Evolutionary conservation across 1,140 invertebrate species (phyloP).

Genomic region (Akabosia matsudoensis): DNA sequence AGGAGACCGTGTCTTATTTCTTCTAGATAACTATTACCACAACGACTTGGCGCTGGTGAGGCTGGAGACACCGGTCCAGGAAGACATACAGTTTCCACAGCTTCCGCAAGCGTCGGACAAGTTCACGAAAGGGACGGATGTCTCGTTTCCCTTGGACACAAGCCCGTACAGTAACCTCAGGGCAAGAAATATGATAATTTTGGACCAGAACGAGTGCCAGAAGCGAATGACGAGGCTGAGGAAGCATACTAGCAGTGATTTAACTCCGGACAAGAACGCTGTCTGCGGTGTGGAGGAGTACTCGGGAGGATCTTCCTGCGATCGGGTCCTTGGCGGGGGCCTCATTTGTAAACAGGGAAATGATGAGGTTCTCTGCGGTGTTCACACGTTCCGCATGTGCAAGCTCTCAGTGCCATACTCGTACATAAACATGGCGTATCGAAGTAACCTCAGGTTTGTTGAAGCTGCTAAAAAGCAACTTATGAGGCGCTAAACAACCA

Average conservation of each 20-base stretch:
- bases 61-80: background rate
- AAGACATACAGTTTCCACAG: background rate
- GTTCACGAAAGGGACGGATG: too few relatives aligned
- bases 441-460: too few relatives aligned
- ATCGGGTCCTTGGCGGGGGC: background rate
- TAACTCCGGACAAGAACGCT: background rate
- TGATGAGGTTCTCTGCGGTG: background rate
- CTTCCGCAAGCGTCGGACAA: background rate
- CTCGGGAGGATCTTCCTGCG: background rate
- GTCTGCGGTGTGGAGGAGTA: constrained; percentile 7
- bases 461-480: too few relatives aligned
- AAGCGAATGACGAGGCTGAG: background rate
- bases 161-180: too few relatives aligned
- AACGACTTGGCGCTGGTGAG: background rate
- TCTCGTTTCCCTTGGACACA: too few relatives aligned
- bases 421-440: background rate
- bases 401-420: background rate
- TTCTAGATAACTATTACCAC: background rate
- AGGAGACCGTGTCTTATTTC: background rate
- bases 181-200: too few relatives aligned
- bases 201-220: background rate
- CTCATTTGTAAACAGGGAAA: background rate
- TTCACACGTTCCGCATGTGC: background rate
- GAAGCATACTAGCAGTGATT: background rate
- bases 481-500: too few relatives aligned